phyloP scores from a whole-genome alignment of 2,888 invertebrate species.

The Julus scanicus region DNA sequence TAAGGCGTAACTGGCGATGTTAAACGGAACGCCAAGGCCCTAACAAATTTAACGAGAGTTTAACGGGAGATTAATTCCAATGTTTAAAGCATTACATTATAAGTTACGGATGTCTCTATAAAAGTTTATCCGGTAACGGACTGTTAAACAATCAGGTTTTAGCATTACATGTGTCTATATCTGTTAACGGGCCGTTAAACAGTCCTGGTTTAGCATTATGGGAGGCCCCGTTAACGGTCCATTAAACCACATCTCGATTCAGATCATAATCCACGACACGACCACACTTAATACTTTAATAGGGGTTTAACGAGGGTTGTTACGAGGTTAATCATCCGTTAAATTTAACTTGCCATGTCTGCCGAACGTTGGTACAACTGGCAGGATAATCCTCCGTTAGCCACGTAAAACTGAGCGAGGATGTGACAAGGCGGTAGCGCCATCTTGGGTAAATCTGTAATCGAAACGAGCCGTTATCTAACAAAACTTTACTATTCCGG shows the following conservation, averaged over 20 bases:
- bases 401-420: slow-evolving; percentile 93
- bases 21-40: slow-evolving; percentile 95
- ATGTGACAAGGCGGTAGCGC: slow-evolving; percentile 97
- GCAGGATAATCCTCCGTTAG: slow-evolving; percentile 83
- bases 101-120: not conserved
- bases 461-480: not conserved
- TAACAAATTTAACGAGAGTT: slow-evolving; percentile 60
- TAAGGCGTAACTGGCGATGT: slow-evolving; percentile 95
- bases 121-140: too few species aligned
- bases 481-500: too few species aligned
- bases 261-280: too few species aligned
- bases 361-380: slow-evolving; percentile 96
- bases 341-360: slow-evolving; percentile 79
- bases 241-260: too few species aligned
- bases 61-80: not conserved
- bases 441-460: slow-evolving; percentile 82
- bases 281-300: too few species aligned
- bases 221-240: too few species aligned
- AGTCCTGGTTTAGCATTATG: too few species aligned
- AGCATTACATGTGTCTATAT: too few species aligned
- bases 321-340: too few species aligned
- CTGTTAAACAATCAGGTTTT: too few species aligned
- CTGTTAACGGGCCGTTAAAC: too few species aligned
- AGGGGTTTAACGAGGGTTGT: too few species aligned
- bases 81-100: not conserved